Conservation (phyloP, 2,888 invertebrate species). For the Lycia hirtaria region DNA sequence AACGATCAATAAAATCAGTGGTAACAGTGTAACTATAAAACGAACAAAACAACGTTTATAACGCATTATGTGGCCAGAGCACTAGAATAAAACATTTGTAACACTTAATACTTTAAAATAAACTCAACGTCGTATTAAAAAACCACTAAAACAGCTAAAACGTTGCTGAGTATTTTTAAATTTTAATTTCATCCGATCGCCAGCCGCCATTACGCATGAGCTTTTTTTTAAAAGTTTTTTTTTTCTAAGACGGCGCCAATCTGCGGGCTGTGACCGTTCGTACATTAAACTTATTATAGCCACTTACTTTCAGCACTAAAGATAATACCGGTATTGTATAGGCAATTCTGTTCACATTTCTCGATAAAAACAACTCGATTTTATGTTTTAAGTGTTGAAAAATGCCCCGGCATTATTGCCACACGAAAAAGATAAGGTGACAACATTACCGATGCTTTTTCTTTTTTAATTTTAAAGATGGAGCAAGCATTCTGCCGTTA, state of each 20-base stretch:
- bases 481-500: constrained; percentile 52
- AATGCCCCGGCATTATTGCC: constrained; percentile 64
- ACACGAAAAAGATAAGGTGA: constrained; percentile 64
- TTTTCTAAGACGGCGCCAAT: constrained; percentile 67
- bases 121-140: constrained; percentile 16
- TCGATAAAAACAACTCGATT: constrained; percentile 74
- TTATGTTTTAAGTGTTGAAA: constrained; percentile 76
- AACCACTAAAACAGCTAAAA: constrained; percentile 36
- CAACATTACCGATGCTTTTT: constrained; percentile 52
- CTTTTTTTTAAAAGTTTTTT: constrained; percentile 50
- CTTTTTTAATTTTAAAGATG: constrained; percentile 59
- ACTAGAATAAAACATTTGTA: constrained; percentile 25
- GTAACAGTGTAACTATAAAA: constrained; percentile 13
- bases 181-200: constrained; percentile 43
- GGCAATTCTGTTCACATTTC: constrained; percentile 73
- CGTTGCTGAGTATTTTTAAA: constrained; percentile 34
- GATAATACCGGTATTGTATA: constrained; percentile 77
- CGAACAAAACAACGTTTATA: constrained; percentile 11
- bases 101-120: constrained; percentile 28
- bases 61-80: constrained; percentile 11
- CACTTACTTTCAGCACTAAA: constrained; percentile 75
- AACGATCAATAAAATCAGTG: constrained; percentile 14
- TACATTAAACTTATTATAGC: constrained; percentile 78
- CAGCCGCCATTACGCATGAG: constrained; percentile 52
- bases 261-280: constrained; percentile 61